A percentile compares a stretch with the other conserved stretches of the same genome.
These are phyloP conservation scores for Lacanobia oleracea DNA, from an alignment of 2,888 invertebrate genomes.

Conservation along the genomic window DNA sequence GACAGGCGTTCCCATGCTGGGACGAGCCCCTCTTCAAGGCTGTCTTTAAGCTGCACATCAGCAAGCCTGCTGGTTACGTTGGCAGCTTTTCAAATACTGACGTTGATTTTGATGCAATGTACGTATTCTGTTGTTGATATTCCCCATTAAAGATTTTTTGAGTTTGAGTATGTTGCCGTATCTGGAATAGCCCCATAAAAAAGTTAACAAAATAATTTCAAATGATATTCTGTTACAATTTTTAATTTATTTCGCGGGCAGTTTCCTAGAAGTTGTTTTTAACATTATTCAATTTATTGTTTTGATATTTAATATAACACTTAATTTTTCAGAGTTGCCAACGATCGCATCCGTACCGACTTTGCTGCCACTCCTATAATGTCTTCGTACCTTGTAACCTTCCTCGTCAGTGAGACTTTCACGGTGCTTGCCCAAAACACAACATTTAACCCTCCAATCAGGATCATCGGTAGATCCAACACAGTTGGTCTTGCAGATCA, in stretches of 20 bases:
- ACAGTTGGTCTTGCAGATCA: conserved; percentile 79
- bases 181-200: background rate
- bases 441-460: conserved; percentile 79
- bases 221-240: background rate
- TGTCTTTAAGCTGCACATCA: conserved; percentile 92
- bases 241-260: background rate
- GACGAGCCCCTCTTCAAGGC: conserved; percentile 96
- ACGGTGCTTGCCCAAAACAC: conserved; percentile 81
- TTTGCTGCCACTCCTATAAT: conserved; percentile 92
- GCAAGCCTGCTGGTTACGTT: conserved; percentile 87
- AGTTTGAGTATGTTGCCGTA: background rate
- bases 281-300: too few species aligned
- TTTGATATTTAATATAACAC: too few species aligned
- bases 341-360: conserved; percentile 72
- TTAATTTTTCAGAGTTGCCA: conserved; percentile 70
- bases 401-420: conserved; percentile 92
- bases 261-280: too few species aligned
- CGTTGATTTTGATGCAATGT: conserved; percentile 71
- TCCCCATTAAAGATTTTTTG: background rate
- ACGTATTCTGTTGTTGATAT: conserved; percentile 59
- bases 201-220: background rate
- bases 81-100: conserved; percentile 92
- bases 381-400: conserved; percentile 96
- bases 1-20: conserved; percentile 96
- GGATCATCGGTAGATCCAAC: conserved; percentile 86